These are phyloP conservation scores for Mus pahari DNA, from an alignment of 2,113 vertebrate species.

Conservation along the genomic window DNA sequence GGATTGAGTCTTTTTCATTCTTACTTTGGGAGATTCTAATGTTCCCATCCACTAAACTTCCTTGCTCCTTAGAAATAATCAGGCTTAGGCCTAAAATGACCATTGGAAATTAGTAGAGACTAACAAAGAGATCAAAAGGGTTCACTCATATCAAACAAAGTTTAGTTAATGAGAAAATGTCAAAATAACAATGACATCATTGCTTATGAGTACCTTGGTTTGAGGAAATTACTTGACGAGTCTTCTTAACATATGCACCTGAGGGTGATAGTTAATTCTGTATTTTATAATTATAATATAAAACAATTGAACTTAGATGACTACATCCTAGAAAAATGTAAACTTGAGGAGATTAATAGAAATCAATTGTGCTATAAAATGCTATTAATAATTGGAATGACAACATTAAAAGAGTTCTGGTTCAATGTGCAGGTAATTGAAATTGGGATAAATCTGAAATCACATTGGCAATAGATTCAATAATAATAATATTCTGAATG, in stretches of 20 bases:
- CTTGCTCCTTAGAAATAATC: conserved; percentile 13
- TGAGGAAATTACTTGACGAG: conserved; percentile 26
- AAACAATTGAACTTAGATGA: background rate
- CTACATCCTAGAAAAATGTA: background rate
- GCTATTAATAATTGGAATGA: conserved; percentile 1
- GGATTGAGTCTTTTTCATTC: background rate
- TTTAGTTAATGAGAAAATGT: background rate
- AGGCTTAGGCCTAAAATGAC: background rate
- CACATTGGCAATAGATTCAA: background rate
- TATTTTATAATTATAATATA: background rate
- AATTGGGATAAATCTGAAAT: background rate
- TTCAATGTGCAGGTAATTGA: conserved; percentile 8
- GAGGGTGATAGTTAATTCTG: background rate
- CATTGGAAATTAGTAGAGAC: conserved; percentile 13
- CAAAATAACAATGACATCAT: background rate
- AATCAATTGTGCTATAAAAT: background rate
- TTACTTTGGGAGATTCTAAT: background rate
- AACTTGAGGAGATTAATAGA: background rate
- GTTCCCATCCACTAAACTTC: background rate
- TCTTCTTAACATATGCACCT: background rate
- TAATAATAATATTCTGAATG: background rate
- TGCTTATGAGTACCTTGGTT: background rate
- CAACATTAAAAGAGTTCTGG: background rate
- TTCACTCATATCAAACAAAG: conserved; percentile 10
- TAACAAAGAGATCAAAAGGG: conserved; percentile 7